Conservation (phyloP, 2,113 vertebrate species). For the Zosterops lateralis region DNA sequence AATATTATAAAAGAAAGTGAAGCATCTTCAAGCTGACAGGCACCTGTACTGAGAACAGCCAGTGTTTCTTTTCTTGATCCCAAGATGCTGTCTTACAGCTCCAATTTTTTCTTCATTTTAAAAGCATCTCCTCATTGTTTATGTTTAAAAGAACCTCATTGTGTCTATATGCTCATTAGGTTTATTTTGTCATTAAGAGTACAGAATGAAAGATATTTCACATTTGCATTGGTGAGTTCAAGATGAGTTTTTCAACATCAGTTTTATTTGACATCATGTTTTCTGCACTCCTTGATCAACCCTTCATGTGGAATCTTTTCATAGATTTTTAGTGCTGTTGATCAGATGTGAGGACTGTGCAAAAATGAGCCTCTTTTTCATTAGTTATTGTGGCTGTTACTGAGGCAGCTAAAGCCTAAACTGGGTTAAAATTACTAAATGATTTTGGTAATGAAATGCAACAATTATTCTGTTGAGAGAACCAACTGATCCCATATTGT, state of each 20-base stretch:
- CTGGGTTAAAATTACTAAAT: neutral
- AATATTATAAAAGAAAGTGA: slow-evolving; percentile 16
- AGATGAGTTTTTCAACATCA: neutral
- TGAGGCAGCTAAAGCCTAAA: slow-evolving; percentile 19
- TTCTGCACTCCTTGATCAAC: neutral
- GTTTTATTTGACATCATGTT: neutral
- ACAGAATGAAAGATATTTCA: neutral
- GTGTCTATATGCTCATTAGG: neutral
- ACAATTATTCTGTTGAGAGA: neutral
- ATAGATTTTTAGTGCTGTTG: neutral
- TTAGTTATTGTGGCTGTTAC: neutral
- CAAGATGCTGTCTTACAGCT: neutral
- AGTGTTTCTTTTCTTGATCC: neutral
- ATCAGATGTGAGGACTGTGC: neutral
- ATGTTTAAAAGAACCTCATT: neutral
- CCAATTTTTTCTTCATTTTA: slow-evolving; percentile 1
- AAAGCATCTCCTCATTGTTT: neutral
- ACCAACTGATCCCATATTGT: neutral
- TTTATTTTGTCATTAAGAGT: neutral
- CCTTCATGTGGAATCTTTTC: neutral
- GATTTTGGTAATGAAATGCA: slow-evolving; percentile 17
- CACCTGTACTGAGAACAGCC: neutral
- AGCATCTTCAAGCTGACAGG: neutral
- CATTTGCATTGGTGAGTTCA: neutral
- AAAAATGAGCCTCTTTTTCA: neutral